Conservation (phyloP, 2,797 vertebrate species). For the Anolis apletophallus region DNA sequence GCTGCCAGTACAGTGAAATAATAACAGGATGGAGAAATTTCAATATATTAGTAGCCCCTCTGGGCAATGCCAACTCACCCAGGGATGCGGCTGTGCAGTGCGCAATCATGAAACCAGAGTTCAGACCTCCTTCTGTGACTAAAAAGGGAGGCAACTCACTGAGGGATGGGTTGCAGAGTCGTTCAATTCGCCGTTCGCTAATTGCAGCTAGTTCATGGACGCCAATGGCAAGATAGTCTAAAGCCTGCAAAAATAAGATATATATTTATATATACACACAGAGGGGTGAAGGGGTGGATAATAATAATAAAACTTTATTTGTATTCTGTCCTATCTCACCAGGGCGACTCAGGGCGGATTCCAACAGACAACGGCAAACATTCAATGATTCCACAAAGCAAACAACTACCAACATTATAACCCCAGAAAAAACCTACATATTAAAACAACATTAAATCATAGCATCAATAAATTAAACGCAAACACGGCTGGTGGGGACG, state of each 20-base stretch:
- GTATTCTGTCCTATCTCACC: too few relatives aligned
- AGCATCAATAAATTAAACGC: too few relatives aligned
- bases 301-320: too few relatives aligned
- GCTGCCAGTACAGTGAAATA: neutral
- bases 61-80: conserved; percentile 77
- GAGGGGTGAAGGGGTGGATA: too few relatives aligned
- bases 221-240: conserved; percentile 95
- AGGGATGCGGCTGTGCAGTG: conserved; percentile 96
- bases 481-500: too few relatives aligned
- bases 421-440: too few relatives aligned
- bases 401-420: too few relatives aligned
- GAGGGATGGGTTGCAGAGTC: conserved; percentile 95
- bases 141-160: conserved; percentile 97
- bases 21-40: neutral
- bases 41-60: neutral
- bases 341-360: too few relatives aligned
- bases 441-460: too few relatives aligned
- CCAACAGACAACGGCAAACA: too few relatives aligned
- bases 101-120: conserved; percentile 99
- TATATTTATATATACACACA: too few relatives aligned
- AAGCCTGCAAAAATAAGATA: conserved; percentile 79
- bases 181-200: conserved; percentile 95
- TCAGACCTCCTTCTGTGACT: conserved; percentile 95
- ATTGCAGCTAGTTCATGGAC: conserved; percentile 96
- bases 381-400: too few relatives aligned